Evolutionary conservation across 2,888 invertebrate species (phyloP).

Genomic region (Isoperla grammatica): DNA sequence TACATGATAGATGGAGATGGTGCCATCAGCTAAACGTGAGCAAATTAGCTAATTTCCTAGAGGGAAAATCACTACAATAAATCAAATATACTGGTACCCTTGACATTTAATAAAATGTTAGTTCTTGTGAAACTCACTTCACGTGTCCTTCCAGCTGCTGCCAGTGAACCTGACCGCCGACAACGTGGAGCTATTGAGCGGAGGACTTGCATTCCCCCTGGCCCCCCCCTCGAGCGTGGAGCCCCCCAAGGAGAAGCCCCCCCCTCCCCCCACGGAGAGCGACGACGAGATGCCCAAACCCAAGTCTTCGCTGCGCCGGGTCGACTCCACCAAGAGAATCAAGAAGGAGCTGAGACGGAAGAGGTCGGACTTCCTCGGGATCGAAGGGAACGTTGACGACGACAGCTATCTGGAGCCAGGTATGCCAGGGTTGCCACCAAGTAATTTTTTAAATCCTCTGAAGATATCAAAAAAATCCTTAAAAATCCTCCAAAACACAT

Average conservation of each 20-base stretch:
- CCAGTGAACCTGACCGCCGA: slow-evolving; percentile 40
- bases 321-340: slow-evolving; percentile 77
- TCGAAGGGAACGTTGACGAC: slow-evolving; percentile 56
- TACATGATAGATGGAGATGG: too few species aligned
- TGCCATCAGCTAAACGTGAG: too few species aligned
- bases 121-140: too few species aligned
- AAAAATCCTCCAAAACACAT: background rate
- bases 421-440: too few species aligned
- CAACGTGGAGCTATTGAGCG: slow-evolving; percentile 40
- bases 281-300: slow-evolving; percentile 42
- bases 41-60: too few species aligned
- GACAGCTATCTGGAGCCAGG: slow-evolving; percentile 38
- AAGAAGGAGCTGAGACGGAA: slow-evolving; percentile 80
- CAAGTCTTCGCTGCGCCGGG: slow-evolving; percentile 59
- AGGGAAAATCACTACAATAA: too few species aligned
- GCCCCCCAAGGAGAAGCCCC: slow-evolving; percentile 82
- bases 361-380: slow-evolving; percentile 78
- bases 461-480: too few species aligned
- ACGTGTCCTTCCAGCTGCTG: slow-evolving; percentile 38
- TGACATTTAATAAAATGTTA: too few species aligned
- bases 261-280: slow-evolving; percentile 66
- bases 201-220: slow-evolving; percentile 46
- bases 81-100: too few species aligned
- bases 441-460: too few species aligned
- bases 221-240: slow-evolving; percentile 59